Conservation (phyloP, 2,888 invertebrate species). For the Lithophane semibrunnea region DNA sequence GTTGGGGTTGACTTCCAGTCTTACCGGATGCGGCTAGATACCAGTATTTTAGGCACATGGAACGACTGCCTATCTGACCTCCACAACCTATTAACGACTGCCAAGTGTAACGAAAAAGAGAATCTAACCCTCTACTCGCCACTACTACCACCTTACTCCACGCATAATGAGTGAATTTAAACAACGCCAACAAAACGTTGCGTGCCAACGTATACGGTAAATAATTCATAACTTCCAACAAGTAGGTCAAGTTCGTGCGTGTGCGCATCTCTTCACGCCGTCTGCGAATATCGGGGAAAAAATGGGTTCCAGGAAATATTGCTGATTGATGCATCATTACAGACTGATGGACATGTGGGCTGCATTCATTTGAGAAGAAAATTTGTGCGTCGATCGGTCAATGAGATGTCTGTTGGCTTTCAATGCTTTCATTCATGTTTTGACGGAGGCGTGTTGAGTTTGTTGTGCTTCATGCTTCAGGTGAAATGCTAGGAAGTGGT, state of each 20-base stretch:
- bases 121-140: constrained; percentile 18
- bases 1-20: not conserved
- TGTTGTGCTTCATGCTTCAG: not conserved
- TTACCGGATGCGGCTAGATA: too few relatives aligned
- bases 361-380: constrained; percentile 38
- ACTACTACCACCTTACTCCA: constrained; percentile 18
- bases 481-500: not conserved
- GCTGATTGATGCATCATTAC: constrained; percentile 49
- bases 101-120: not conserved
- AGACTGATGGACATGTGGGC: constrained; percentile 22
- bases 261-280: constrained; percentile 59
- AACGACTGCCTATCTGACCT: not conserved
- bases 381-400: constrained; percentile 4
- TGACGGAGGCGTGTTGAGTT: not conserved
- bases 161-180: constrained; percentile 60
- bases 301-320: constrained; percentile 55
- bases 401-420: constrained; percentile 18
- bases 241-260: constrained; percentile 85
- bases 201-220: constrained; percentile 70
- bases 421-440: constrained; percentile 32
- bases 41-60: too few relatives aligned
- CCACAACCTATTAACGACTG: not conserved
- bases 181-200: constrained; percentile 65
- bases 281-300: constrained; percentile 57
- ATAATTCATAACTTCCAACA: constrained; percentile 80